Conservation (phyloP, 2,797 vertebrate genomes). For the Cottoperca gobio region DNA sequence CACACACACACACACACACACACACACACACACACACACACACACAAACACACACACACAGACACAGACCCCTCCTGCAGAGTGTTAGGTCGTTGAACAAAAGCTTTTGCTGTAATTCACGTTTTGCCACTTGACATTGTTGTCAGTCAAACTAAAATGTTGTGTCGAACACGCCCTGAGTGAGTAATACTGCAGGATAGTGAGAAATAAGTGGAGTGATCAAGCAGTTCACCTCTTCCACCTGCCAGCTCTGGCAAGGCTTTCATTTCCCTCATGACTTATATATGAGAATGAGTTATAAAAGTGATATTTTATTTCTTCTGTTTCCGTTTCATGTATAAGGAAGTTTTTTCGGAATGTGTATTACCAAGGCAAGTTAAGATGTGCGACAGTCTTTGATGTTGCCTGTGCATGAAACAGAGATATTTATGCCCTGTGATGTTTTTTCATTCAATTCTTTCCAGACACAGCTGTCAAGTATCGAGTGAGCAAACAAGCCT, state of each 20-base stretch:
- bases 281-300: not conserved
- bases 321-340: not conserved
- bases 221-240: constrained; percentile 1
- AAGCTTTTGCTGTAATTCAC: not conserved
- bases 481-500: constrained; percentile 13
- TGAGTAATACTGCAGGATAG: not conserved
- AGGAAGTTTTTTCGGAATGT: constrained; percentile 6
- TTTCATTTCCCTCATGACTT: not conserved
- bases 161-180: not conserved
- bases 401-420: not conserved
- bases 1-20: not conserved
- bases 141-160: not conserved
- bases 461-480: not conserved
- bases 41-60: not conserved
- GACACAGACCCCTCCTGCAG: constrained; percentile 8
- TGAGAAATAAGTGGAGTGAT: constrained; percentile 10
- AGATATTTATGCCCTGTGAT: not conserved
- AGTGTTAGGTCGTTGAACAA: not conserved
- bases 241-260: not conserved
- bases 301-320: not conserved
- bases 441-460: constrained; percentile 14
- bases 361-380: not conserved
- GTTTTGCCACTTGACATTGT: not conserved
- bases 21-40: not conserved
- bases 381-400: constrained; percentile 26